Conservation (phyloP, 2,797 vertebrate genomes). For the Lutjanus campechanus region DNA sequence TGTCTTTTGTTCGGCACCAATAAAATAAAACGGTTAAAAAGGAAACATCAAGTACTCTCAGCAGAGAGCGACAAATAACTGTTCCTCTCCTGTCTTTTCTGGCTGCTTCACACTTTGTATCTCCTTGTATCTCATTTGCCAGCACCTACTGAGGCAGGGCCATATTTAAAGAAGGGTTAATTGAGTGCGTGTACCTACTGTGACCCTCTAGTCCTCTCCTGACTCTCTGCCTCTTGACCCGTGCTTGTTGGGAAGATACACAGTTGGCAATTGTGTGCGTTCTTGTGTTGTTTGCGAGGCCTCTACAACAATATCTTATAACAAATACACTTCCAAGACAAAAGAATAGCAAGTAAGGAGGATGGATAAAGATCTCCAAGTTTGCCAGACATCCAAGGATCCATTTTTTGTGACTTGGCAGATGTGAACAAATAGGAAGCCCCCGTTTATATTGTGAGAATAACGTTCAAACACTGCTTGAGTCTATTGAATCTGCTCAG, state of each 20-base stretch:
- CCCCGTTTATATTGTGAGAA: slow-evolving; percentile 13
- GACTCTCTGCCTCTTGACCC: slow-evolving; percentile 31
- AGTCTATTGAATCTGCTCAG: slow-evolving; percentile 5
- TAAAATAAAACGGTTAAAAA: slow-evolving; percentile 27
- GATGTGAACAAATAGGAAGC: slow-evolving; percentile 21
- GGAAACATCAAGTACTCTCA: slow-evolving; percentile 3
- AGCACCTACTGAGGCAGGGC: slow-evolving; percentile 34
- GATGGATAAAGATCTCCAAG: slow-evolving; percentile 15
- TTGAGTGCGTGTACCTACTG: slow-evolving; percentile 53
- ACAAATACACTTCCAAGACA: slow-evolving; percentile 9
- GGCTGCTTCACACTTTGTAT: slow-evolving; percentile 52
- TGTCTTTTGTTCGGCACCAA: slow-evolving; percentile 24
- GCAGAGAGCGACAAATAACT: slow-evolving; percentile 30
- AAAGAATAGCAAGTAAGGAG: background rate
- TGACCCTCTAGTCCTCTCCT: slow-evolving; percentile 45
- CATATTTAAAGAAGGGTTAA: slow-evolving; percentile 68
- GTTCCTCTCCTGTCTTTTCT: slow-evolving; percentile 18
- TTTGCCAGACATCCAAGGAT: background rate
- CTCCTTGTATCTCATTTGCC: slow-evolving; percentile 64
- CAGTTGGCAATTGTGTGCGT: background rate
- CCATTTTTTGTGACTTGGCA: slow-evolving; percentile 5
- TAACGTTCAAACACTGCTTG: slow-evolving; percentile 14
- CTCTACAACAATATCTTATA: slow-evolving; percentile 5
- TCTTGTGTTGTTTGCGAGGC: slow-evolving; percentile 20
- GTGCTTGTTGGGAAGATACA: background rate